Evolutionary conservation across 1,140 invertebrate genomes (phyloP).

Genomic region (Cardiocondyla obscurior): DNA sequence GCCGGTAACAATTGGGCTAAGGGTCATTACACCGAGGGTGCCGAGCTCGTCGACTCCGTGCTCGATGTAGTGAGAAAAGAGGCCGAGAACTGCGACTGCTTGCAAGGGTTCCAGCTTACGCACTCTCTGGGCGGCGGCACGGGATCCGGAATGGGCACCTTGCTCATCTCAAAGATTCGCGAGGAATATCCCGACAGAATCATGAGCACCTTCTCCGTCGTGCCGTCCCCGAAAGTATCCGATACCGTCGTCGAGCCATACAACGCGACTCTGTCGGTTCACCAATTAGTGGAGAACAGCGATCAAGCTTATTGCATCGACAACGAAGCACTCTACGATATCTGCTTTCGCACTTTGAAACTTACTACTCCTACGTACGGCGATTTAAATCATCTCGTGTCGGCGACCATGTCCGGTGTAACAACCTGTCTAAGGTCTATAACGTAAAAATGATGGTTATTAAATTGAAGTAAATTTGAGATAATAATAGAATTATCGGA

Average conservation of each 20-base stretch:
- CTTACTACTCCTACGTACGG: slow-evolving; percentile 91
- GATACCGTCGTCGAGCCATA: slow-evolving; percentile 91
- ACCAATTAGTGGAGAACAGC: slow-evolving; percentile 92
- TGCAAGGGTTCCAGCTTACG: slow-evolving; percentile 94
- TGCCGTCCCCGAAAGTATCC: slow-evolving; percentile 91
- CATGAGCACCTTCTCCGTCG: slow-evolving; percentile 94
- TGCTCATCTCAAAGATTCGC: slow-evolving; percentile 90
- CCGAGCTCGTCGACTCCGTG: slow-evolving; percentile 93
- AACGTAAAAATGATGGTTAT: not conserved
- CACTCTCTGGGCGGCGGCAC: slow-evolving; percentile 92
- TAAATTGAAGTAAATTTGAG: not conserved
- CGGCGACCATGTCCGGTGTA: slow-evolving; percentile 91
- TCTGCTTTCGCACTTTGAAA: slow-evolving; percentile 90
- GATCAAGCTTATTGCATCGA: slow-evolving; percentile 93
- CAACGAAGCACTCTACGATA: slow-evolving; percentile 92
- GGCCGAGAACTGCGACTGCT: slow-evolving; percentile 94
- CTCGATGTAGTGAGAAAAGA: slow-evolving; percentile 94
- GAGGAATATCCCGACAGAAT: slow-evolving; percentile 93
- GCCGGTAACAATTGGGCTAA: slow-evolving; percentile 93
- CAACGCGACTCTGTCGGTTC: slow-evolving; percentile 90
- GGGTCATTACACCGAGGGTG: slow-evolving; percentile 97
- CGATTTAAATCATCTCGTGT: slow-evolving; percentile 91
- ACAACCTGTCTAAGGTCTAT: slow-evolving; percentile 86
- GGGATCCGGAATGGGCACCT: slow-evolving; percentile 91
- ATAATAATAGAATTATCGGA: not conserved